phyloP scores from a whole-genome alignment of 2,888 invertebrate species.

The Anaspis maculata region DNA sequence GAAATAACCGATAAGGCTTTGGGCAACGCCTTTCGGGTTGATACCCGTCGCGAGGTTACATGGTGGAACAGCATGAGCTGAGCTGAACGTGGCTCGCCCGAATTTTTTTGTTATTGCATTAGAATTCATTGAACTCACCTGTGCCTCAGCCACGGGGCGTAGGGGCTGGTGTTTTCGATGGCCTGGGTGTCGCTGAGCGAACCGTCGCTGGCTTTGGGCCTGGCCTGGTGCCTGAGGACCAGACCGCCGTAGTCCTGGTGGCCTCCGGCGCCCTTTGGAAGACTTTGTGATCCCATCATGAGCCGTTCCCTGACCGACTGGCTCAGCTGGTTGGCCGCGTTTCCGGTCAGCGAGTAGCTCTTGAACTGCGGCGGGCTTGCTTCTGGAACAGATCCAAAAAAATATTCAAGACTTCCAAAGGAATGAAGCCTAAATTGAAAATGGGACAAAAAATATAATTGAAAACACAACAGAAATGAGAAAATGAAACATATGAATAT shows the following conservation, averaged over 20 bases:
- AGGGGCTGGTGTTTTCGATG: constrained; percentile 74
- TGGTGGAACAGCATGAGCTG: too few species aligned
- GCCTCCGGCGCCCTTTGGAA: constrained; percentile 60
- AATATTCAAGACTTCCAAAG: too few species aligned
- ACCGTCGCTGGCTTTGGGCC: constrained; percentile 56
- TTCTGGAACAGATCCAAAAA: constrained; percentile 52
- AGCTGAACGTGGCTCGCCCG: too few species aligned
- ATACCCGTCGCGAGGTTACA: too few species aligned
- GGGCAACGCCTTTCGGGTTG: too few species aligned
- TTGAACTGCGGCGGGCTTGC: constrained; percentile 71
- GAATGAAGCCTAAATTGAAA: too few species aligned
- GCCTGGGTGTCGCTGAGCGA: constrained; percentile 81
- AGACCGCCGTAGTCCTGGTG: constrained; percentile 41
- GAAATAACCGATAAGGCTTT: too few species aligned
- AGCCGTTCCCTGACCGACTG: constrained; percentile 78
- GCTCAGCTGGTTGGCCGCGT: constrained; percentile 77
- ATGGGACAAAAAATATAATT: too few species aligned
- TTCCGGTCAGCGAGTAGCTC: constrained; percentile 76
- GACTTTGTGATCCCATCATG: constrained; percentile 76
- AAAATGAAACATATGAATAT: too few species aligned
- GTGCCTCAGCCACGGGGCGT: constrained; percentile 80
- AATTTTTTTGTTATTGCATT: too few species aligned
- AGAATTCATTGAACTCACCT: constrained; percentile 48
- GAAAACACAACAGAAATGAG: too few species aligned
- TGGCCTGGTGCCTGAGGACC: constrained; percentile 34